Percentiles rank a stretch among this genome's conserved stretches.
phyloP scores from a whole-genome alignment of 2,113 vertebrate species.

The Peromyscus californicus region DNA sequence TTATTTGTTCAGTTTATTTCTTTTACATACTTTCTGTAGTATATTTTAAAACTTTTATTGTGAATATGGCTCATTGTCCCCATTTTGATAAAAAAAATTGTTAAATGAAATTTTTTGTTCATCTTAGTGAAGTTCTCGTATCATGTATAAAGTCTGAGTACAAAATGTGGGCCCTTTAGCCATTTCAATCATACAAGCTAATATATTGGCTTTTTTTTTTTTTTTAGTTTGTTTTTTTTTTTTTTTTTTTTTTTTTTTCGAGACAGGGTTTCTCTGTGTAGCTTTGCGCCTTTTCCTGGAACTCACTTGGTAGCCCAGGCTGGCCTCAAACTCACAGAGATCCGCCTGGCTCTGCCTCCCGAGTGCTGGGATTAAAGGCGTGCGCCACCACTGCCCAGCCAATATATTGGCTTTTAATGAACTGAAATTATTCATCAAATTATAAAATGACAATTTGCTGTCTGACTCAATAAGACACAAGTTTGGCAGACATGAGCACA shows the following conservation, averaged over 20 bases:
- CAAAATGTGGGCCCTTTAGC: not conserved
- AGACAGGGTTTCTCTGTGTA: too few relatives aligned
- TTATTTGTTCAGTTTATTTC: not conserved
- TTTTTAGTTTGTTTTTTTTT: too few relatives aligned
- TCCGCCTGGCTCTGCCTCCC: too few relatives aligned
- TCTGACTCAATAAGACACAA: not conserved
- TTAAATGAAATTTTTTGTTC: not conserved
- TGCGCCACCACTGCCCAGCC: too few relatives aligned
- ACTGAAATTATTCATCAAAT: not conserved
- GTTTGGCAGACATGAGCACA: not conserved
- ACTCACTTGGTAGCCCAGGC: too few relatives aligned
- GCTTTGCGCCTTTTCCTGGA: too few relatives aligned
- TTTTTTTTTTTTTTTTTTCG: too few relatives aligned
- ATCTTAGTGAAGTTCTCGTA: not conserved
- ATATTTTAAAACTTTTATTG: not conserved
- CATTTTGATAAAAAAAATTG: not conserved
- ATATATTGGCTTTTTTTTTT: too few relatives aligned
- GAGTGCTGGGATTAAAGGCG: too few relatives aligned
- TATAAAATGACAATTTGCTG: not conserved
- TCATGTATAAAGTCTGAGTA: not conserved
- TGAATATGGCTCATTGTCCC: not conserved
- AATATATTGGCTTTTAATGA: not conserved
- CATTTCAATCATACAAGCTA: not conserved
- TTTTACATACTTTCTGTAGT: not conserved
- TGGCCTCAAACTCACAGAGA: too few relatives aligned